Conservation (phyloP, 2,888 invertebrate species). For the Ennomos erosarius region DNA sequence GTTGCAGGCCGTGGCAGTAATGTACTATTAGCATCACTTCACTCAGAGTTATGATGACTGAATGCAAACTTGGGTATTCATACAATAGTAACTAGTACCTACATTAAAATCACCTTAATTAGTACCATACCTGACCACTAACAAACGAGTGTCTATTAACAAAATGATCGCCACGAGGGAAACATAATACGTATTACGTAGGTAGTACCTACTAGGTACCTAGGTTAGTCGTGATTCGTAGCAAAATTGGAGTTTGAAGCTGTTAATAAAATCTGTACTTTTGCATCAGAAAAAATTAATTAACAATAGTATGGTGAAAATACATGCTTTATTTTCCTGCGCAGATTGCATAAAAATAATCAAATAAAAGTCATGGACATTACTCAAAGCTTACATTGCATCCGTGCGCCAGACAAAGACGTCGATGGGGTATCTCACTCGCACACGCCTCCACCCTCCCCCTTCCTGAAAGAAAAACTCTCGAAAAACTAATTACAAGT, state of each 20-base stretch:
- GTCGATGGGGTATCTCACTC: slow-evolving; percentile 55
- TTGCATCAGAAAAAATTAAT: slow-evolving; percentile 69
- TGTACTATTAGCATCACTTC: too few relatives aligned
- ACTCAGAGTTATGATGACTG: too few relatives aligned
- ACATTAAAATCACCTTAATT: too few relatives aligned
- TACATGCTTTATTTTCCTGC: slow-evolving; percentile 79
- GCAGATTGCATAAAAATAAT: slow-evolving; percentile 84
- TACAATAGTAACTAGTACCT: too few relatives aligned
- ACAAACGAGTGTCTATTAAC: too few relatives aligned
- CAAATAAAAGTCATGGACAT: slow-evolving; percentile 83
- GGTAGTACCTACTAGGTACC: slow-evolving; percentile 12
- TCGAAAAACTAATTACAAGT: slow-evolving; percentile 86
- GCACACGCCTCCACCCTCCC: slow-evolving; percentile 71
- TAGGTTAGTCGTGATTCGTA: slow-evolving; percentile 12
- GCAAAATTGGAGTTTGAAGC: slow-evolving; percentile 18
- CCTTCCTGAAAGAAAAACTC: slow-evolving; percentile 85
- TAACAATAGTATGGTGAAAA: slow-evolving; percentile 73
- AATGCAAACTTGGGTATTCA: too few relatives aligned
- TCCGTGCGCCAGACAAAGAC: slow-evolving; percentile 58
- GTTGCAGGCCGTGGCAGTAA: too few relatives aligned
- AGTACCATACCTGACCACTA: too few relatives aligned
- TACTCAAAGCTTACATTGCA: slow-evolving; percentile 74
- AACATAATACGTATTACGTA: slow-evolving; percentile 15
- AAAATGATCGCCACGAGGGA: not conserved
- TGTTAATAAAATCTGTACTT: slow-evolving; percentile 36